Conservation (phyloP, 1,140 invertebrate species). For the Megathymus violae region DNA sequence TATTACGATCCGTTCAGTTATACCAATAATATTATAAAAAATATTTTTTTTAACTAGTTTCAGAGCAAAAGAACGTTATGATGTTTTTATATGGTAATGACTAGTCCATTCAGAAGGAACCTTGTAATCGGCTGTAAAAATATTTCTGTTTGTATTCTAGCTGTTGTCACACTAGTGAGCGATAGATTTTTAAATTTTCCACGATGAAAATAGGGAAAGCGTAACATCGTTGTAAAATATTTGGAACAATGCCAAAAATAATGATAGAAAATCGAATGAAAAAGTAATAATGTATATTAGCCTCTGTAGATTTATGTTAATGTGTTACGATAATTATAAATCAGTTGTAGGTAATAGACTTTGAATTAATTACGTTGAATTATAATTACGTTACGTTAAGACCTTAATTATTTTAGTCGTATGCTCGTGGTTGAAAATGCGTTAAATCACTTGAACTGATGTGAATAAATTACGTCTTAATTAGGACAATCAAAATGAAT, state of each 20-base stretch:
- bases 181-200: conserved; percentile 82
- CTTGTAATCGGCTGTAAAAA: conserved; percentile 80
- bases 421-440: too few species aligned
- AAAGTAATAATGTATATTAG: conserved; percentile 59
- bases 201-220: conserved; percentile 83
- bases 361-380: neutral
- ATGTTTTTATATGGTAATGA: conserved; percentile 22
- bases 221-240: conserved; percentile 76
- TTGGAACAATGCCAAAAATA: conserved; percentile 73
- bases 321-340: conserved; percentile 46
- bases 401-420: too few species aligned
- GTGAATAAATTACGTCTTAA: too few species aligned
- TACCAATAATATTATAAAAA: too few species aligned
- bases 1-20: too few species aligned
- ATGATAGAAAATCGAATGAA: conserved; percentile 73
- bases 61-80: neutral
- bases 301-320: conserved; percentile 39
- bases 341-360: conserved; percentile 1
- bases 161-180: conserved; percentile 77
- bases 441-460: too few species aligned
- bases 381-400: neutral
- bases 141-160: conserved; percentile 80
- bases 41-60: neutral
- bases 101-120: conserved; percentile 46
- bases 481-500: too few species aligned